Conservation (phyloP, 2,888 invertebrate species). For the Dexiosoma caninum region DNA sequence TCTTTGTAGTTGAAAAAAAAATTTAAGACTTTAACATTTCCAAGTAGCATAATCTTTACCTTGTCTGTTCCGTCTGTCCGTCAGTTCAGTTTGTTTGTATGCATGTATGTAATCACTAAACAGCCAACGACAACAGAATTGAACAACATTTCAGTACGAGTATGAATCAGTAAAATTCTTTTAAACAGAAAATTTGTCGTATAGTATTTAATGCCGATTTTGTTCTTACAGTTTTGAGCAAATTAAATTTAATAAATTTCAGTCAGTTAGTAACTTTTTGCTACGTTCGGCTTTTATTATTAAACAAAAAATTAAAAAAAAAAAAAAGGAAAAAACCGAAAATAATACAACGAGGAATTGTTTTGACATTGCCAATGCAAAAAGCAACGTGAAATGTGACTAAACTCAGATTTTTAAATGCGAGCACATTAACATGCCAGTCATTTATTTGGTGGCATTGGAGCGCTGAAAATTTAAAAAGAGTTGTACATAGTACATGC, state of each 20-base stretch:
- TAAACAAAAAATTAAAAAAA: no score
- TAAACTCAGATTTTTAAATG: conserved; percentile 27
- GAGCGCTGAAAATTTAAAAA: conserved; percentile 2
- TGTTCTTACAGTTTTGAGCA: conserved; percentile 30
- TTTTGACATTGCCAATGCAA: conserved; percentile 37
- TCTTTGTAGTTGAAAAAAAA: conserved; percentile 50
- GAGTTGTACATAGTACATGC: no score
- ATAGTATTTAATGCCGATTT: background rate
- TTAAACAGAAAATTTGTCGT: conserved; percentile 23
- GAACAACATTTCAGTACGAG: conserved; percentile 24
- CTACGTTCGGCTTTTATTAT: conserved; percentile 27
- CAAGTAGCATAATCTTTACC: conserved; percentile 56
- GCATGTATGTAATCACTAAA: conserved; percentile 14
- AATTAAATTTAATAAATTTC: conserved; percentile 39
- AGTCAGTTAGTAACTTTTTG: conserved; percentile 5
- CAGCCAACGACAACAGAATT: conserved; percentile 32
- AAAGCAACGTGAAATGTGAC: conserved; percentile 37
- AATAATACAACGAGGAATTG: background rate
- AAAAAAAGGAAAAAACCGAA: background rate
- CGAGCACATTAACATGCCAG: conserved; percentile 34
- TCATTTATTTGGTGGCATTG: conserved; percentile 32
- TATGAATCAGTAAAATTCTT: conserved; percentile 55
- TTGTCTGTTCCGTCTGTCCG: conserved; percentile 35
- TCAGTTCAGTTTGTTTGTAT: background rate
- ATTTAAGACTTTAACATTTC: conserved; percentile 62